These are phyloP conservation scores for Dryoscopus gambensis DNA, from an alignment of 2,113 vertebrate genomes.

Conservation along the genomic window DNA sequence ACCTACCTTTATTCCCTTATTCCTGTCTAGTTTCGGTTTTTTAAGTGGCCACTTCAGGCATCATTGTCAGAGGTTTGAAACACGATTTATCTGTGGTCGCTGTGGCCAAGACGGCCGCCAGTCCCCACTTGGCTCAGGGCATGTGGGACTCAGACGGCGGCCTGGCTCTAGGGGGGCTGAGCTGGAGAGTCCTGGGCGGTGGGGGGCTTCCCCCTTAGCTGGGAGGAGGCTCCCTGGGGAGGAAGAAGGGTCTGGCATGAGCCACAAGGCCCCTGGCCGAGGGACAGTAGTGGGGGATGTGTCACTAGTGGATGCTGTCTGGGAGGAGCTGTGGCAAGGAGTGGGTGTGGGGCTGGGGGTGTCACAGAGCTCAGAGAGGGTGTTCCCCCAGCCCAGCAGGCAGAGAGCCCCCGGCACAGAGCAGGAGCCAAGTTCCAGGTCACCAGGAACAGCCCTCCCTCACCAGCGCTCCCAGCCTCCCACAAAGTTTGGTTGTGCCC, in stretches of 20 bases:
- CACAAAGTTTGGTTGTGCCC: neutral
- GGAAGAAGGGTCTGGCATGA: neutral
- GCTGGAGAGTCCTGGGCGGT: neutral
- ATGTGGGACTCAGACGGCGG: neutral
- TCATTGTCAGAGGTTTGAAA: neutral
- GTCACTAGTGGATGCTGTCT: neutral
- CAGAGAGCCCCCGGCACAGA: too few species aligned
- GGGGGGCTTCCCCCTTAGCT: neutral
- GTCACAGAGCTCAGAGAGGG: neutral
- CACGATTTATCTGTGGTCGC: neutral
- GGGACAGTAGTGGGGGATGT: rapidly evolving
- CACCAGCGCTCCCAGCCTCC: too few species aligned
- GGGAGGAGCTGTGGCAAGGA: neutral
- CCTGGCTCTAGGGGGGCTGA: neutral
- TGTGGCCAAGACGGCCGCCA: neutral
- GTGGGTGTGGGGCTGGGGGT: too few species aligned
- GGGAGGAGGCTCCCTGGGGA: neutral
- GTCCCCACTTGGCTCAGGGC: neutral
- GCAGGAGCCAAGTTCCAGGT: neutral
- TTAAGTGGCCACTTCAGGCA: too few species aligned
- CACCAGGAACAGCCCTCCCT: neutral
- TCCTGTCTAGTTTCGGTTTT: too few species aligned
- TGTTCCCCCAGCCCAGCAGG: too few species aligned
- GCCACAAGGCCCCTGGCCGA: neutral
- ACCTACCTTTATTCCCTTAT: too few species aligned